Evolutionary conservation across 2,113 vertebrate genomes (phyloP).

Genomic region (Nanorana parkeri): DNA sequence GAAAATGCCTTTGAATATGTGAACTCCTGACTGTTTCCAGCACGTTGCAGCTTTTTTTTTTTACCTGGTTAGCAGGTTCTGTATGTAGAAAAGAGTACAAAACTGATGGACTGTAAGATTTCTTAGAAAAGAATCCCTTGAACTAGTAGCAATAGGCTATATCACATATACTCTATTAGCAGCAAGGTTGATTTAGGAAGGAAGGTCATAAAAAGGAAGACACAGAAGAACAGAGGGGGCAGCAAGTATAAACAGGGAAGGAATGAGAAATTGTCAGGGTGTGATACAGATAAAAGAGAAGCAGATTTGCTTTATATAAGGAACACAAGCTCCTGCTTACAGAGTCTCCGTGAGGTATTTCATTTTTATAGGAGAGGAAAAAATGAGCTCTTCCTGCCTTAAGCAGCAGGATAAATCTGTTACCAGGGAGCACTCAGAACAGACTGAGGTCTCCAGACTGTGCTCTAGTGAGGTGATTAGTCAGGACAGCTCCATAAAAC

Average conservation of each 20-base stretch:
- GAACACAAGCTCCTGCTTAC: slow-evolving; percentile 40
- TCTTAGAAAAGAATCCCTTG: background rate
- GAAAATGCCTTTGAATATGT: too few relatives aligned
- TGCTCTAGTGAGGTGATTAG: slow-evolving; percentile 54
- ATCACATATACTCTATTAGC: background rate
- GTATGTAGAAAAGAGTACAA: background rate
- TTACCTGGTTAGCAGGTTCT: background rate
- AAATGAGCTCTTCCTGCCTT: slow-evolving; percentile 54
- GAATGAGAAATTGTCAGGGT: slow-evolving; percentile 26
- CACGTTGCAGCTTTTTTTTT: too few relatives aligned
- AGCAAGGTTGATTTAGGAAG: background rate
- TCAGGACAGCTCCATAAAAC: slow-evolving; percentile 54
- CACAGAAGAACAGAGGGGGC: background rate
- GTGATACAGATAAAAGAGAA: slow-evolving; percentile 36
- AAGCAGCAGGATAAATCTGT: slow-evolving; percentile 57
- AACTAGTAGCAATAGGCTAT: background rate
- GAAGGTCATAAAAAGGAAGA: slow-evolving; percentile 15
- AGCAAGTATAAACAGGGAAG: background rate
- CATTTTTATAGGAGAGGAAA: slow-evolving; percentile 57
- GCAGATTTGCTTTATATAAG: slow-evolving; percentile 47
- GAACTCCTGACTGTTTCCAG: too few relatives aligned
- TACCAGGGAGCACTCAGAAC: slow-evolving; percentile 47
- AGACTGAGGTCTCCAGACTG: slow-evolving; percentile 53
- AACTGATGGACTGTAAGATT: background rate
- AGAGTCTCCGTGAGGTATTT: slow-evolving; percentile 51